A percentile compares a stretch with the other conserved stretches of the same genome.
Evolutionary conservation across 2,888 invertebrate genomes (phyloP).

Genomic region (Dugesia japonica): DNA sequence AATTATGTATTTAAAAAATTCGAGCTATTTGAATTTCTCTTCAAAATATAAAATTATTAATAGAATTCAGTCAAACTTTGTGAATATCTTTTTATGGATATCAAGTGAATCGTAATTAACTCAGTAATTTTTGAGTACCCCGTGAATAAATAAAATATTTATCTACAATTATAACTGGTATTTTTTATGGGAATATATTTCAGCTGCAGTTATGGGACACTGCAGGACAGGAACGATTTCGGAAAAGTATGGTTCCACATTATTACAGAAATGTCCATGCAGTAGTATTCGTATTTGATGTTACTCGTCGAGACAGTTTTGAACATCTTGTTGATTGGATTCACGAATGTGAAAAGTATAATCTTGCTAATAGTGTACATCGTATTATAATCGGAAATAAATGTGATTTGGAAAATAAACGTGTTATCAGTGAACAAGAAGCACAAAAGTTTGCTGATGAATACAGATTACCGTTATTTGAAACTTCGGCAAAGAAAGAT

Average conservation of each 20-base stretch:
- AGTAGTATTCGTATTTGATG: constrained; percentile 69
- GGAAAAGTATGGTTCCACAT: constrained; percentile 66
- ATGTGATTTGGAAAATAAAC: constrained; percentile 52
- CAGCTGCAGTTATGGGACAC: constrained; percentile 64
- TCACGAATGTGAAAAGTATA: constrained; percentile 59
- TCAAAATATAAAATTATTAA: too few relatives aligned
- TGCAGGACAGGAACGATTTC: constrained; percentile 65
- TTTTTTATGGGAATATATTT: too few relatives aligned
- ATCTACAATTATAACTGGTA: too few relatives aligned
- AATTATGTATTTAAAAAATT: too few relatives aligned
- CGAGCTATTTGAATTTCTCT: too few relatives aligned
- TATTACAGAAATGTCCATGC: constrained; percentile 68
- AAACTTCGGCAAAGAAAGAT: constrained; percentile 64
- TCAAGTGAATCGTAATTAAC: too few relatives aligned
- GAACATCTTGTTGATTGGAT: constrained; percentile 60
- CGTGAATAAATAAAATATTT: too few relatives aligned
- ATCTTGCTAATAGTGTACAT: constrained; percentile 54
- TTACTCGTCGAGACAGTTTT: constrained; percentile 57
- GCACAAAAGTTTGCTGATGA: constrained; percentile 55
- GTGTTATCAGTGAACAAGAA: background rate
- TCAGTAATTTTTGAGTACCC: too few relatives aligned
- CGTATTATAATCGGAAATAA: constrained; percentile 66
- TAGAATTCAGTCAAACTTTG: too few relatives aligned
- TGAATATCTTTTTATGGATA: too few relatives aligned
- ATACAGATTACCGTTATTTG: constrained; percentile 61